Evolutionary conservation across 2,888 invertebrate species (phyloP), one percentile per base, ranked within the genome.

Genomic region (Xylocampa areola): DNA sequence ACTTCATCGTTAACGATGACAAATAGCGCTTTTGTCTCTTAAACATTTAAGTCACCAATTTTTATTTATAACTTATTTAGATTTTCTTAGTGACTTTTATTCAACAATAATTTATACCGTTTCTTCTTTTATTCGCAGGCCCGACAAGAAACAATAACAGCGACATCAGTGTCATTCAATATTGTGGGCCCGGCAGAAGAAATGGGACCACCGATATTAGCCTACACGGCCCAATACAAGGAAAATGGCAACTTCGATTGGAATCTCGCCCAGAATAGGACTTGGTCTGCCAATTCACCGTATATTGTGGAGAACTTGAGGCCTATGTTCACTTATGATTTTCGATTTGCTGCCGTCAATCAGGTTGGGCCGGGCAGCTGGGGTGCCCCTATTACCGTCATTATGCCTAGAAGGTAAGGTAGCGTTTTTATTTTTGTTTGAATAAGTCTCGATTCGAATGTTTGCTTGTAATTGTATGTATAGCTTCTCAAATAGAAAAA

Each of bases 311-410:
- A 98, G 85, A 95, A 96, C 68, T 90, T 98, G 55, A 94, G 94
- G 50, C 98, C 98, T 0, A 96, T 96, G 92, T 96, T 95, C 43
- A 94, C 95, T 0, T 98, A 98, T 87, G 95, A 96, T 79, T 97
- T 98, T 83, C 95, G 97, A 67, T 98, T 98, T 86, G 96, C 97
- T 10, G 98, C 98, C 1, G 94, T 95, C 52, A 98, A 98, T 88
- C 96, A 96, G 77, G 98, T 98, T 0, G 98, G 98, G 0, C 88
- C 95, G 13, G 97, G 98, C 6, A 94, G 95, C 10, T 98, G 96
- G 96, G 96, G 96, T 17, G 94, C 95, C 14, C 92, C 95, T 30
- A 86, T 95, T 35, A 92, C 94, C 2, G 95, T 96, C 73, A 95
- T 95, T 16, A 98, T 97, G 94, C 97, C 97, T 0, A 95, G 95